Base-by-base conservation (phyloP, 2,797 vertebrate species). In the Cyclura pinguis region DNA sequence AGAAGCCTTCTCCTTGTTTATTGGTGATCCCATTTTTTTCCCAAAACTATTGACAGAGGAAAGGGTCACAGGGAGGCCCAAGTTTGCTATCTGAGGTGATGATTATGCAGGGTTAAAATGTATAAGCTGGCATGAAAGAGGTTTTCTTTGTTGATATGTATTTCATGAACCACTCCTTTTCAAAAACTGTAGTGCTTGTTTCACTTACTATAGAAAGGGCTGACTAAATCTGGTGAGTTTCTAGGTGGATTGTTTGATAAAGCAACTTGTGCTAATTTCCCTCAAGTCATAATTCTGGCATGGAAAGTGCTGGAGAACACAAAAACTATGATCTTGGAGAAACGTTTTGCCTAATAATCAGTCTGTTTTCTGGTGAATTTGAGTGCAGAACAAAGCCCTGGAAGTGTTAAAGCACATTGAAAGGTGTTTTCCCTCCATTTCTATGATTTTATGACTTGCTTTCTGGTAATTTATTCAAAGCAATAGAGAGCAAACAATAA, bases 281-380 rank as follows among this genome's bases (percentile, higher is more conserved):
- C 35, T 69, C 12, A 59, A 81, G 69, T 88, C 77, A 81, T 81
- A 59, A 88, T 82, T 59, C 12, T 88, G 80, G 52, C 35, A 29
- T 35, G 24, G 59, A 83, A 74, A 55, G 29, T 18, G 82, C 42
- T 52, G 8, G 7, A 69, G 27, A 57, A 14, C 35, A 82, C 10
- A 3, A 38, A 52, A 59, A 76, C 2, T 57, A 64, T 69, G 42
- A 12, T 1, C n/a, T 88, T 72, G 52, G 24, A 82, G 47, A 38
- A 73, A 81, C 22, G 14, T 81, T 72, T n/a, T 27, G 52, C 35
- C 47, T 42, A 57, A 9, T 81, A 35, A 29, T 24, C n/a, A 72
- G 35, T 38, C 62, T 50, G 4, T 57, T 64, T 62, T 3, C 7
- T 62, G 42, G 29, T 32, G n/a, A 59, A 83, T 20, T 35, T 57